phyloP scores from a whole-genome alignment of 2,888 invertebrate genomes.

The Ormyrus thymus region DNA sequence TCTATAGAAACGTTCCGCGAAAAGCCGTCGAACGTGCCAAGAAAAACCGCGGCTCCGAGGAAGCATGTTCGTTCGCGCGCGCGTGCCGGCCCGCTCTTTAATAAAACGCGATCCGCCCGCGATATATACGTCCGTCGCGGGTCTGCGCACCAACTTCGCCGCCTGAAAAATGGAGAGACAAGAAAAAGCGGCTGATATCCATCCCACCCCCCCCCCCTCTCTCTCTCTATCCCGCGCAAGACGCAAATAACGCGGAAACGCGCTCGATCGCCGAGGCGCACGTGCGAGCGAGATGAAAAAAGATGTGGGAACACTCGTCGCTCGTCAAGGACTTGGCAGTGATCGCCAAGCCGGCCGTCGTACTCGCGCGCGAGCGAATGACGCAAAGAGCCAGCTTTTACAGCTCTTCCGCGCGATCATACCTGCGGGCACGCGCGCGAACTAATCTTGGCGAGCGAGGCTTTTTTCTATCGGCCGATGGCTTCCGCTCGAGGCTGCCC shows the following conservation, averaged over 20 bases:
- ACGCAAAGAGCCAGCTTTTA: conserved; percentile 31
- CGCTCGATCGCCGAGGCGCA: conserved; percentile 11
- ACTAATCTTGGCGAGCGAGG: too few relatives aligned
- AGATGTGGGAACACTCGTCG: conserved; percentile 37
- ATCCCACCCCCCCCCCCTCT: too few relatives aligned
- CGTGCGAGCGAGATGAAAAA: background rate
- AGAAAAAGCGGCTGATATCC: conserved; percentile 12
- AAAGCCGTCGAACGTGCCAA: background rate
- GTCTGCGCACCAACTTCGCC: background rate
- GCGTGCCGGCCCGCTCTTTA: background rate
- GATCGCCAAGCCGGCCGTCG: conserved; percentile 34
- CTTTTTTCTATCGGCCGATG: too few relatives aligned
- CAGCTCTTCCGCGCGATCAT: conserved; percentile 2
- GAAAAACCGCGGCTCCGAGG: too few relatives aligned
- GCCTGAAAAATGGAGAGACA: conserved; percentile 11
- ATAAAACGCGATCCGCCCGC: background rate
- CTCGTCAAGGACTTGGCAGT: conserved; percentile 53
- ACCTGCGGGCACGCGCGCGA: background rate
- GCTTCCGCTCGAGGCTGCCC: too few relatives aligned
- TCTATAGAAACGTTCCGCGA: conserved; percentile 9
- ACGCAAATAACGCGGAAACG: conserved; percentile 50
- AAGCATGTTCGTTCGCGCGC: background rate
- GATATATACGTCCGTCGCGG: background rate
- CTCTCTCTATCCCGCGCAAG: too few relatives aligned
- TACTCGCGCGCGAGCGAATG: conserved; percentile 21